Evolutionary conservation across 2,113 vertebrate genomes (phyloP).

Genomic region (Parus major): DNA sequence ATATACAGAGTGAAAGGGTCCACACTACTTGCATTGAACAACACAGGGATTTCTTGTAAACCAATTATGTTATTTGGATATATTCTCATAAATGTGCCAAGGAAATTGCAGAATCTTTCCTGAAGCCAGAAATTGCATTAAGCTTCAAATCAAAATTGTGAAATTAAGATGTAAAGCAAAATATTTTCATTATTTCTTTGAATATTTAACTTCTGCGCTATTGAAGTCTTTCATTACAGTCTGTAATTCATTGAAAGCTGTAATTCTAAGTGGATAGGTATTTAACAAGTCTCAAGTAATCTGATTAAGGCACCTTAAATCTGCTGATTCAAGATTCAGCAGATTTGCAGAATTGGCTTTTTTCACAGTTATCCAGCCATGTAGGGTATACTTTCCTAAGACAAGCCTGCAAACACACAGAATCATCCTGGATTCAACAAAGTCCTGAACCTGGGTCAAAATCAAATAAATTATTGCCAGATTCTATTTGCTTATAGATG

Average conservation of each 20-base stretch:
- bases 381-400: not conserved
- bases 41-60: not conserved
- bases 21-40: not conserved
- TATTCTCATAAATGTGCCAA: not conserved
- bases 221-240: not conserved
- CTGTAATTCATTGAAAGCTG: not conserved
- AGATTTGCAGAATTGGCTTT: not conserved
- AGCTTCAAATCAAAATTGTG: not conserved
- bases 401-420: not conserved
- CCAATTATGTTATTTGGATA: not conserved
- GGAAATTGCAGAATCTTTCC: not conserved
- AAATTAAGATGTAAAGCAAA: not conserved
- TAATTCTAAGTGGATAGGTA: not conserved
- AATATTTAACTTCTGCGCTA: not conserved
- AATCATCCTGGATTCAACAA: not conserved
- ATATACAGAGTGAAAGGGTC: constrained; percentile 12
- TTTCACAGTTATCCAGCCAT: not conserved
- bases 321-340: too few relatives aligned
- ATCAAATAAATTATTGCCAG: not conserved
- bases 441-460: not conserved
- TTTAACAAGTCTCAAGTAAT: not conserved
- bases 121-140: not conserved
- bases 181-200: not conserved
- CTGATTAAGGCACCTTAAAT: not conserved
- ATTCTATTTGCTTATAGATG: not conserved